Percentiles rank a stretch among this genome's conserved stretches.
Evolutionary conservation across 2,113 vertebrate species (phyloP).

Genomic region (Cnemophilus loriae): DNA sequence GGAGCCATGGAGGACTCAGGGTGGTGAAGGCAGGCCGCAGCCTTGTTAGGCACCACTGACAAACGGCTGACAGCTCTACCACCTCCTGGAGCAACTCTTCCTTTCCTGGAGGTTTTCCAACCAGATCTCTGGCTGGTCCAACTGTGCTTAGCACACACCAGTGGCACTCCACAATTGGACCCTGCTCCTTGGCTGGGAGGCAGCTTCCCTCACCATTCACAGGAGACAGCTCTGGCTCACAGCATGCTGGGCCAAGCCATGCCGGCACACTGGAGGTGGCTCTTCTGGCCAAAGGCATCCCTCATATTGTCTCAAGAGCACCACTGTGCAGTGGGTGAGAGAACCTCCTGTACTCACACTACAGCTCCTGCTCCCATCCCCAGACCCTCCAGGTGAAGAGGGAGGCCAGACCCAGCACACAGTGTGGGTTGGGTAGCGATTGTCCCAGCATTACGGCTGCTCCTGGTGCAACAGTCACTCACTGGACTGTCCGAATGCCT

Average conservation of each 20-base stretch:
- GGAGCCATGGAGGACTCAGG: not conserved
- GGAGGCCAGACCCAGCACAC: accelerated
- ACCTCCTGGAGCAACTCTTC: not conserved
- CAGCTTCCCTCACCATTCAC: accelerated
- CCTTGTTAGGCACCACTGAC: not conserved
- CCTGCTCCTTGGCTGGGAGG: not conserved
- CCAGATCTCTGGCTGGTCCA: not conserved
- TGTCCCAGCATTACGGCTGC: accelerated
- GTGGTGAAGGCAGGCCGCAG: not conserved
- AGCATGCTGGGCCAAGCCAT: not conserved
- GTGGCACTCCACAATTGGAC: not conserved
- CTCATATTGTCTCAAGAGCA: not conserved
- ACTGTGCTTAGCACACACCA: not conserved
- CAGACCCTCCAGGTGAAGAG: not conserved
- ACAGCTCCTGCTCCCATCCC: accelerated
- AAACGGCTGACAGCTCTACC: not conserved
- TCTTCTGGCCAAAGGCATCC: not conserved
- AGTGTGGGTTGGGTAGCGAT: accelerated
- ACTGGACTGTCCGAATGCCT: accelerated
- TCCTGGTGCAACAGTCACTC: accelerated
- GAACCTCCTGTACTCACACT: not conserved
- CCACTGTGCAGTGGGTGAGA: accelerated
- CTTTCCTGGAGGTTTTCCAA: not conserved
- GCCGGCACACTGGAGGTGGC: accelerated
- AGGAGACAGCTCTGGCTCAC: not conserved